Evolutionary conservation across 2,113 vertebrate genomes (phyloP).

Genomic region (Microtus montanus): DNA sequence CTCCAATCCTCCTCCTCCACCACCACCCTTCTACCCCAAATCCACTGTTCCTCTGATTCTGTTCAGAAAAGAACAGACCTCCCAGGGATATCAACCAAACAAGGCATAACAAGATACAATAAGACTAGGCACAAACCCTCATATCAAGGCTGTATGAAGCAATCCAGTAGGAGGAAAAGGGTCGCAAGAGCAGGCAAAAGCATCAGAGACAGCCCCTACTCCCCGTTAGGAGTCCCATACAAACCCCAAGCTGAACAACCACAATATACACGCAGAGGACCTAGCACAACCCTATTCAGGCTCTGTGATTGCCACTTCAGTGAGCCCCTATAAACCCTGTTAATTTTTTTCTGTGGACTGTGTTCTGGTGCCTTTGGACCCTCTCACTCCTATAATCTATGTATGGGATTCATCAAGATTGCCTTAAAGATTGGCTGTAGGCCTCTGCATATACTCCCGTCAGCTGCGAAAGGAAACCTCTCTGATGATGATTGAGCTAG

Average conservation of each 20-base stretch:
- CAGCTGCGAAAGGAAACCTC: neutral
- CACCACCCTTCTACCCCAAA: neutral
- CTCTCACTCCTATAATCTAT: neutral
- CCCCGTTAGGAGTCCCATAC: neutral
- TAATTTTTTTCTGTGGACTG: neutral
- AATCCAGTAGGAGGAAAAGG: neutral
- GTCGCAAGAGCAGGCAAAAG: neutral
- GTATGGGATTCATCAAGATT: neutral
- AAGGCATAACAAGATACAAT: neutral
- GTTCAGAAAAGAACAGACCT: too few species aligned
- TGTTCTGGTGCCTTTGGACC: neutral
- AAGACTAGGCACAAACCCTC: neutral
- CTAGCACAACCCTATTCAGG: neutral
- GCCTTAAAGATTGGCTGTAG: neutral
- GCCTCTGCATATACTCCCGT: neutral
- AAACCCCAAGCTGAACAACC: neutral
- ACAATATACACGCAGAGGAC: neutral
- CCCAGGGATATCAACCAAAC: too few species aligned
- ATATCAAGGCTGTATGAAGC: neutral
- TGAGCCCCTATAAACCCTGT: neutral
- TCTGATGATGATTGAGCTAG: neutral
- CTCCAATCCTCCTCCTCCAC: neutral
- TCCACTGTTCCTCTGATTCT: neutral
- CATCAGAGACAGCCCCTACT: neutral
- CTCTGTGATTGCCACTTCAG: neutral